Percentiles rank a stretch among this genome's conserved stretches.
These are phyloP conservation scores for Nephrotoma flavescens DNA, from an alignment of 2,888 invertebrate genomes.

Conservation along the genomic window DNA sequence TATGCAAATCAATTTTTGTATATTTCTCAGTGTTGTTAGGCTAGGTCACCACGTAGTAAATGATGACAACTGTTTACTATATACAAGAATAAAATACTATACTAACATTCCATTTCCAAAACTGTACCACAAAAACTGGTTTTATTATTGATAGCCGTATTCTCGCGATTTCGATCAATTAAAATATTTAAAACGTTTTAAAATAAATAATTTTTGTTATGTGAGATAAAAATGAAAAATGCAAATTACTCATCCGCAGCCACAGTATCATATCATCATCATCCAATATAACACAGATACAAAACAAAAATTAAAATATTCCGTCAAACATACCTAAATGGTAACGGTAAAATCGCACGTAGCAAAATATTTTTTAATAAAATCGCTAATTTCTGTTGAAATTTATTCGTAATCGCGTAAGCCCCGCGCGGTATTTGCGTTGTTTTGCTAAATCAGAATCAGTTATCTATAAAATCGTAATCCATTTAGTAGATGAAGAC, in stretches of 20 bases:
- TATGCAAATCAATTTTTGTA: no score
- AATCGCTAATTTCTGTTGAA: not conserved
- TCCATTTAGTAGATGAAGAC: not conserved
- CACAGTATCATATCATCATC: not conserved
- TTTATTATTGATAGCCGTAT: no score
- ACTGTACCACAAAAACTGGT: no score
- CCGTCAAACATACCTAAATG: not conserved
- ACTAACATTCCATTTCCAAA: no score
- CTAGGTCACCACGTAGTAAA: no score
- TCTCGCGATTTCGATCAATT: no score
- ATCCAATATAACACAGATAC: not conserved
- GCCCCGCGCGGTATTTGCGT: not conserved
- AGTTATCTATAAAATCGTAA: not conserved
- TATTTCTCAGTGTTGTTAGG: no score
- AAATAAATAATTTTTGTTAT: no score
- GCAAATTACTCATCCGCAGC: not conserved
- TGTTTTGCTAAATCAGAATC: not conserved
- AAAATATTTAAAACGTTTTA: no score
- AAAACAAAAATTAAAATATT: not conserved
- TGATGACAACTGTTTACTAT: no score
- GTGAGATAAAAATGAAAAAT: not conserved
- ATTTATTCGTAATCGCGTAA: not conserved
- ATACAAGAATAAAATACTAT: no score
- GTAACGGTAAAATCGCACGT: not conserved
- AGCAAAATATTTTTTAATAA: not conserved